These are phyloP conservation scores for Meloidogyne floridensis DNA, from an alignment of 1,140 invertebrate genomes.

Conservation along the genomic window DNA sequence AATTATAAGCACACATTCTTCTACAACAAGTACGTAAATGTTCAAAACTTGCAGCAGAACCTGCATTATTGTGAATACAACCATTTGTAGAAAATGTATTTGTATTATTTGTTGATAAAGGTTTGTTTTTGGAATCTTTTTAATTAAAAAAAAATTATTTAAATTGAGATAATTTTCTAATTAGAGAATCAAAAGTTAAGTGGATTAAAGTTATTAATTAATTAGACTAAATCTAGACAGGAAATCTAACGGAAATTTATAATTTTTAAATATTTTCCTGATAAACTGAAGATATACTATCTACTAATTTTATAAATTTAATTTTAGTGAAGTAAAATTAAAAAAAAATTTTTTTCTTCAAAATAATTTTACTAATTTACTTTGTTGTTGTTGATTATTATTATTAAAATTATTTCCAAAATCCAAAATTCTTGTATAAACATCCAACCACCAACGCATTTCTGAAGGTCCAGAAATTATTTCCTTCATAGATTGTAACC, in stretches of 20 bases:
- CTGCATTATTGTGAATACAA: not conserved
- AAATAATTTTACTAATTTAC: not conserved
- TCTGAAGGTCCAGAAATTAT: constrained; percentile 47
- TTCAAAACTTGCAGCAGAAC: not conserved
- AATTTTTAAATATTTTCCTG: too few species aligned
- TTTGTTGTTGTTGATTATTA: constrained; percentile 18
- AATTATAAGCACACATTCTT: constrained; percentile 68
- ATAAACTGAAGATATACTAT: too few species aligned
- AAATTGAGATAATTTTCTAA: too few species aligned
- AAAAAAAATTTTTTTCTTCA: not conserved
- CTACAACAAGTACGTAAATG: constrained; percentile 55
- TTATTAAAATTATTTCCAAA: constrained; percentile 22
- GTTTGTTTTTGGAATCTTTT: not conserved
- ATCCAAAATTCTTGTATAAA: constrained; percentile 52
- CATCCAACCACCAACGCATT: constrained; percentile 56
- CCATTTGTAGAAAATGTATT: not conserved
- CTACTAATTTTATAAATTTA: too few species aligned
- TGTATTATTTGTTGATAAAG: not conserved
- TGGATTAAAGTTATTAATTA: too few species aligned
- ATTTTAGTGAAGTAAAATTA: too few species aligned
- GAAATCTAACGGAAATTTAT: too few species aligned
- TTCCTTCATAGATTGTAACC: constrained; percentile 48
- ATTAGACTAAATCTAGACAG: too few species aligned
- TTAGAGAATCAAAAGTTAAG: too few species aligned
- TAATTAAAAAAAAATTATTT: not conserved